Conservation (phyloP, 2,113 vertebrate genomes). For the Colaptes auratus region DNA sequence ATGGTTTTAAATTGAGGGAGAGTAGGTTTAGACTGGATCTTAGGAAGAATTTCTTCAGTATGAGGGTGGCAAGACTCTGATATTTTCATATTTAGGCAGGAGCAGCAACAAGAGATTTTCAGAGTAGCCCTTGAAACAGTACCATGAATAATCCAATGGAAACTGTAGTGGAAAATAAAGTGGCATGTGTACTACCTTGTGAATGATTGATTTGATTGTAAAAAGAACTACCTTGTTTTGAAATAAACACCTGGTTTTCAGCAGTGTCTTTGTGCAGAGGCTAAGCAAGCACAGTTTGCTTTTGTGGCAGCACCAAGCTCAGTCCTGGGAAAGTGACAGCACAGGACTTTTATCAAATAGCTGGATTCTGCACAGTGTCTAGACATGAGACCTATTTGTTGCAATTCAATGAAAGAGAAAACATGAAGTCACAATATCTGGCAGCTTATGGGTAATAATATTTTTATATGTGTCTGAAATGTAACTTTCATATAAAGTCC, state of each 20-base stretch:
- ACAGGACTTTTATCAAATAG: neutral
- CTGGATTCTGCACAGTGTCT: neutral
- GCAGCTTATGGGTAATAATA: neutral
- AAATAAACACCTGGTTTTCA: neutral
- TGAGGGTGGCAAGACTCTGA: no score
- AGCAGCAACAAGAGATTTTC: neutral
- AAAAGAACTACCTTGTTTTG: neutral
- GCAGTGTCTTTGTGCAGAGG: neutral
- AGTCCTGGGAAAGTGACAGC: neutral
- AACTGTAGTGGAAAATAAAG: neutral
- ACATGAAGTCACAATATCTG: neutral
- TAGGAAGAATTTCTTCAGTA: no score
- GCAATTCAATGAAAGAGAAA: slow-evolving; percentile 2
- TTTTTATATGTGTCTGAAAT: neutral
- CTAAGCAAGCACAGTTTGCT: neutral
- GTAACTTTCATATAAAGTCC: neutral
- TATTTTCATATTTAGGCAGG: neutral
- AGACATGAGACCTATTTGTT: neutral
- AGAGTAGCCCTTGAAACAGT: neutral
- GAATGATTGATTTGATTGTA: neutral
- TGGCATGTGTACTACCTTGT: neutral
- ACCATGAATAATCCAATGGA: neutral
- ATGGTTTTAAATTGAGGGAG: no score
- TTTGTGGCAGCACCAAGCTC: neutral
- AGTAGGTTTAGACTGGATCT: no score